These are phyloP conservation scores for Andrena praecox DNA, from an alignment of 2,888 invertebrate species.

Conservation along the genomic window DNA sequence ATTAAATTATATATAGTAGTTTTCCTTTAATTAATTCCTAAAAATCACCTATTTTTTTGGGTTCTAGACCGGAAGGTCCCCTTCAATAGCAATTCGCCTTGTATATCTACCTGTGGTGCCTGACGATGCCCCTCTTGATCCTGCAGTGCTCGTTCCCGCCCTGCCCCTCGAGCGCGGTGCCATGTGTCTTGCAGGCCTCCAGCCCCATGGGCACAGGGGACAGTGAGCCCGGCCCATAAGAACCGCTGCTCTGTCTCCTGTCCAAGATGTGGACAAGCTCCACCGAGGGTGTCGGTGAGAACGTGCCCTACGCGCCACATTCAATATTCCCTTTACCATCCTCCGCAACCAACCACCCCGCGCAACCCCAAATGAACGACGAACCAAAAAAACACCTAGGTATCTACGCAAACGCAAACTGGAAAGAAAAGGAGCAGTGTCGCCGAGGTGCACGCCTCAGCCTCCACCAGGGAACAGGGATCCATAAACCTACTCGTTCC, in stretches of 20 bases:
- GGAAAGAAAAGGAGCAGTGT: background rate
- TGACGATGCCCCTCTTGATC: conserved; percentile 83
- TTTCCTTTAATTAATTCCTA: no score
- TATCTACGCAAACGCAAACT: background rate
- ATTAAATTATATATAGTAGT: no score
- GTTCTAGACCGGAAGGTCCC: no score
- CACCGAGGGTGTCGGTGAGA: conserved; percentile 84
- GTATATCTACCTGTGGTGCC: conserved; percentile 82
- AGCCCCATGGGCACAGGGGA: conserved; percentile 82
- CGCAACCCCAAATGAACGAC: background rate
- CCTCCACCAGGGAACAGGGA: background rate
- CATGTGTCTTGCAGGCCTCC: conserved; percentile 83
- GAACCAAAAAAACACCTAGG: no score
- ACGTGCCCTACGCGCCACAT: conserved; percentile 77
- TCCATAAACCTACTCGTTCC: background rate
- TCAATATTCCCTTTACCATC: background rate
- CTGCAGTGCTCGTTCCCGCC: conserved; percentile 81
- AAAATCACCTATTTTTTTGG: no score
- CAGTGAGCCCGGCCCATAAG: conserved; percentile 82
- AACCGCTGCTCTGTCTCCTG: conserved; percentile 82
- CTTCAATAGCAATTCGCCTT: background rate
- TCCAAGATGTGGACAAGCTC: conserved; percentile 83
- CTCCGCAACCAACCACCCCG: background rate
- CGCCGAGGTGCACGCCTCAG: background rate
- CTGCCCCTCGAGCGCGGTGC: conserved; percentile 81